phyloP scores from a whole-genome alignment of 1,140 invertebrate species.

The Drosophila subobscura region DNA sequence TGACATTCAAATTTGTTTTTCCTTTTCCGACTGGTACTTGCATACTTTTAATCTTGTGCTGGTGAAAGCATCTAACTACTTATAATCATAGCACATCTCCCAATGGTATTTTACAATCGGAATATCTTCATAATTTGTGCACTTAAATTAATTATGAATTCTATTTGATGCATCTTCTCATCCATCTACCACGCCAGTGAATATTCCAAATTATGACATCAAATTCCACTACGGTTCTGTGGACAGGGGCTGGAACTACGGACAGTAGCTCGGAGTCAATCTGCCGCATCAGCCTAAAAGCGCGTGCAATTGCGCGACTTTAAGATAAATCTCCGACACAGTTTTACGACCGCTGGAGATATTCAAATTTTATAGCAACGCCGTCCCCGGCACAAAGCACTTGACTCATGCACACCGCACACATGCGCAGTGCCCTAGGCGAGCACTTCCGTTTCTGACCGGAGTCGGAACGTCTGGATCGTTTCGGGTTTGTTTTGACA shows the following conservation, averaged over 20 bases:
- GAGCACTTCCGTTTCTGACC: constrained; percentile 60
- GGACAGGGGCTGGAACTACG: constrained; percentile 34
- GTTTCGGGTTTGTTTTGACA: constrained; percentile 65
- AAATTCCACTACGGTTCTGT: constrained; percentile 18
- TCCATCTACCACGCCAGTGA: neutral
- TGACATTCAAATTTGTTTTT: no score
- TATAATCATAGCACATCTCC: no score
- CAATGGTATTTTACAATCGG: no score
- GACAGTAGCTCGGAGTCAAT: constrained; percentile 20
- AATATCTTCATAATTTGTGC: no score
- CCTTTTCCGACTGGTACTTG: no score
- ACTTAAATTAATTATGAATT: no score
- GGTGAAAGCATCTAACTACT: no score
- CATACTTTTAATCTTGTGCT: no score
- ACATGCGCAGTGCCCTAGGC: constrained; percentile 33
- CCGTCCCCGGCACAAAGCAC: constrained; percentile 60
- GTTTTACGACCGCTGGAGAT: constrained; percentile 42
- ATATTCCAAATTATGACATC: constrained; percentile 19
- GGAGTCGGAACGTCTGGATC: constrained; percentile 25
- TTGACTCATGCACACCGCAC: constrained; percentile 62
- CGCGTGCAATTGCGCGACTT: constrained; percentile 63
- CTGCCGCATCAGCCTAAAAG: constrained; percentile 31
- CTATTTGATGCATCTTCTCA: no score
- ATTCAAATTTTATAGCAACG: constrained; percentile 50
- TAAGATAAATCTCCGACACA: constrained; percentile 48